These are phyloP conservation scores for Pocota personata DNA, from an alignment of 2,888 invertebrate genomes.

Conservation along the genomic window DNA sequence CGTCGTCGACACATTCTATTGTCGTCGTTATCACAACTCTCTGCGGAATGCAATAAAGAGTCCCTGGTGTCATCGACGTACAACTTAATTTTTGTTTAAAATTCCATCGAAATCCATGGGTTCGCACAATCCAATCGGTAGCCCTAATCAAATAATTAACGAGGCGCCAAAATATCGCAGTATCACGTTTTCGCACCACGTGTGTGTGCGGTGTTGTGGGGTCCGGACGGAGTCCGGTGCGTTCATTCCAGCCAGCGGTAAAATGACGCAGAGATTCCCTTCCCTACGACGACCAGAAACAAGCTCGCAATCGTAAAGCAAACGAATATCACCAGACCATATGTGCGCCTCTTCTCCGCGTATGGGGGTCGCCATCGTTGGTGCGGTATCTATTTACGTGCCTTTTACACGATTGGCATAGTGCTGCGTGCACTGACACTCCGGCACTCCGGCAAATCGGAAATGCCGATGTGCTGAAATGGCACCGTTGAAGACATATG, in stretches of 20 bases:
- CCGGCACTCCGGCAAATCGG: conserved; percentile 52
- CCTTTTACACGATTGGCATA: conserved; percentile 31
- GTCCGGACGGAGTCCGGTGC: background rate
- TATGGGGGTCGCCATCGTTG: background rate
- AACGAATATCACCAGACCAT: conserved; percentile 9
- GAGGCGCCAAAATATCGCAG: conserved; percentile 68
- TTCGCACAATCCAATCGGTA: conserved; percentile 45
- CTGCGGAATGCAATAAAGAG: conserved; percentile 29
- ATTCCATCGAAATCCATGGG: conserved; percentile 38
- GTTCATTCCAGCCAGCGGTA: background rate
- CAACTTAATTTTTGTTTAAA: conserved; percentile 42
- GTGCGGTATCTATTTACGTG: conserved; percentile 62
- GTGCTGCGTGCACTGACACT: conserved; percentile 9
- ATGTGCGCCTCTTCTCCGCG: background rate
- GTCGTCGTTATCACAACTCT: conserved; percentile 19
- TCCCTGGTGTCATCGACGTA: background rate
- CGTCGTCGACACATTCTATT: conserved; percentile 18
- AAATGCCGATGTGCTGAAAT: conserved; percentile 70
- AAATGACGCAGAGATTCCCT: conserved; percentile 54
- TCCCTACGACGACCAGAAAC: background rate
- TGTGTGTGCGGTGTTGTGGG: background rate
- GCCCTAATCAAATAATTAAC: conserved; percentile 70
- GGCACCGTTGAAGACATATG: conserved; percentile 41
- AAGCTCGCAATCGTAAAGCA: conserved; percentile 19
- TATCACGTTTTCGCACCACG: conserved; percentile 65